phyloP scores from a whole-genome alignment of 1,140 invertebrate genomes.

The Lepidostoma basale region DNA sequence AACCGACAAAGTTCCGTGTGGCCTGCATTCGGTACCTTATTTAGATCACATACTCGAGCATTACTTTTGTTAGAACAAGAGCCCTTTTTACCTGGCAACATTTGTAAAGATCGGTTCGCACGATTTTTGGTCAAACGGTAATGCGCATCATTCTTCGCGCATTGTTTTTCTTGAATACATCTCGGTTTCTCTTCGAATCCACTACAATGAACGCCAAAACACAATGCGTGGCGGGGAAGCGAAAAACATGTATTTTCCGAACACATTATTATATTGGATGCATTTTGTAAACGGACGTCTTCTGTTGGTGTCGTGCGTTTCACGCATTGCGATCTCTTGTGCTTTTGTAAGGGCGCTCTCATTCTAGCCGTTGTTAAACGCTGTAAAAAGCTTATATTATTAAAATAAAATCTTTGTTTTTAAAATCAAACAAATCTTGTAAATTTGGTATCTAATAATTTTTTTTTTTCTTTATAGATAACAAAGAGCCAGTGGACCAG shows the following conservation, averaged over 20 bases:
- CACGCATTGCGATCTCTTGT: not conserved
- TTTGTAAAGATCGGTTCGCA: constrained; percentile 39
- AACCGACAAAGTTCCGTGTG: not conserved
- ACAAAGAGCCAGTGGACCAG: constrained; percentile 64
- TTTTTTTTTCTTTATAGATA: constrained; percentile 60
- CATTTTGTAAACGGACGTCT: constrained; percentile 22
- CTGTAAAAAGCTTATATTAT: no score
- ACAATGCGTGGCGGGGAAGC: constrained; percentile 11
- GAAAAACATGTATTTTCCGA: constrained; percentile 21
- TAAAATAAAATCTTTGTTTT: no score
- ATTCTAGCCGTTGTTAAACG: no score
- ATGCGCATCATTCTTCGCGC: constrained; percentile 34
- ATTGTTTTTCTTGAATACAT: constrained; percentile 41
- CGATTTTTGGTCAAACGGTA: constrained; percentile 40
- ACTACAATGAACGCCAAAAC: constrained; percentile 20
- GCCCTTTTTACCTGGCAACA: constrained; percentile 32
- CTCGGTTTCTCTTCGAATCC: constrained; percentile 40
- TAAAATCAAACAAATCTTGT: no score
- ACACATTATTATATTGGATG: constrained; percentile 24
- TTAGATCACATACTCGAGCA: constrained; percentile 7
- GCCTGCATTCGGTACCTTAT: not conserved
- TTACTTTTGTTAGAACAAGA: constrained; percentile 10
- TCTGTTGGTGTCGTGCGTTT: not conserved
- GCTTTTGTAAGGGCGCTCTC: not conserved
- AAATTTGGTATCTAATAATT: constrained; percentile 2